Base-by-base conservation (phyloP, 2,113 vertebrate species). In the Lepidiolamprologus cunningtoni region DNA sequence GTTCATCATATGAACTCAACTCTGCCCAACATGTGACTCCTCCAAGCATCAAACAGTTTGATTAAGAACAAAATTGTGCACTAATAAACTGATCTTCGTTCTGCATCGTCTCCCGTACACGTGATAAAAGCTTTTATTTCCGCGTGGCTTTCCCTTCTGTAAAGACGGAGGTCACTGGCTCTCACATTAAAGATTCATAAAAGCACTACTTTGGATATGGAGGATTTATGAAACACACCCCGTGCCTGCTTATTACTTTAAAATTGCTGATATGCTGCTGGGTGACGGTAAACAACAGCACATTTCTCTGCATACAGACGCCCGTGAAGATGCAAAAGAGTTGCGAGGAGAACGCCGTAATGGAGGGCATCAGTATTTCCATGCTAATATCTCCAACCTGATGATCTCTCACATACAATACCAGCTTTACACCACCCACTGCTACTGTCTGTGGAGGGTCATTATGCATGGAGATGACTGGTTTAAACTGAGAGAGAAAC, bases 381-480 rank as follows among this genome's bases (percentile, higher is more conserved):
- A 95, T 94, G 93, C 91, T 95, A 95, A 96, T 96, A 93, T 92
- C 86, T 88, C 86, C 91, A 94, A 93, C 94, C 91, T 95, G 93
- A 93, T 93, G 92, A 93, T 95, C 91, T 91, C 90, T 93, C 90
- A 82, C 89, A 92, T 81, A 93, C 90, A 95, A 81, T 85, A 82
- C 54, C 73, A 63, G 73, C 83, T 85, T 80, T 81, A 83, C 78
- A 53, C 81, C 45, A 76, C 45, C 61, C 54, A 52, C 57, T 80
- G 17, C 58, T 81, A 37, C 63, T 84, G 91, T 90, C 89, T 89
- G 84, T 2, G 63, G 87, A 80, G 86, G 88, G 91, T 96, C 92
- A 96, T 96, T 96, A 96, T 95, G 95, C 93, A 93, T 94, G 89
- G 89, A 93, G 91, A 95, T 95, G 92, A 91, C 91, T 93, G 87